These are phyloP conservation scores for Pitangus sulphuratus DNA, from an alignment of 2,797 vertebrate genomes.

Conservation along the genomic window DNA sequence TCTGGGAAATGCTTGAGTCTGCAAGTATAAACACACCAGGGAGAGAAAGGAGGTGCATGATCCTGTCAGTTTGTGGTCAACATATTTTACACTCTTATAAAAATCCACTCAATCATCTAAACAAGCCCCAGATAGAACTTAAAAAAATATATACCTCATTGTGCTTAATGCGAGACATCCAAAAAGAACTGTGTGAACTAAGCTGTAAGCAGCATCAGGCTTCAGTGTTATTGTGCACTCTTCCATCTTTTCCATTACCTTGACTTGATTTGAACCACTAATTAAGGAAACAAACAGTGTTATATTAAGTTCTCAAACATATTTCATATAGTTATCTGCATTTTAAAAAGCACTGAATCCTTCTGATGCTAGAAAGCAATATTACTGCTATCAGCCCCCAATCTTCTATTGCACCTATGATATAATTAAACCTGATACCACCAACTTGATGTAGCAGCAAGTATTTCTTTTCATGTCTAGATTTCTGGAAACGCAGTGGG, in stretches of 20 bases:
- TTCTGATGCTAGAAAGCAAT: not conserved
- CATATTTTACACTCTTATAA: not conserved
- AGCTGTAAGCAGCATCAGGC: conserved; percentile 89
- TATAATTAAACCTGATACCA: not conserved
- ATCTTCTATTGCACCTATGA: not conserved
- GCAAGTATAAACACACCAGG: not conserved
- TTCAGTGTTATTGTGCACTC: conserved; percentile 72
- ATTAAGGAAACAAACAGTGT: not conserved
- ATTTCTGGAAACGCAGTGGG: not conserved
- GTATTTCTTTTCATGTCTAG: not conserved
- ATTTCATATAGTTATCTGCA: not conserved
- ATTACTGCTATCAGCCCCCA: not conserved
- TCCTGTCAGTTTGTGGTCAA: not conserved
- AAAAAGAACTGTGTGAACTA: conserved; percentile 88
- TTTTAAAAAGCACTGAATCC: not conserved
- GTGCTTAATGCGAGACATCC: conserved; percentile 92
- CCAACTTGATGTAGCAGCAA: not conserved
- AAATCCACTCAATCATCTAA: not conserved
- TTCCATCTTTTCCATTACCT: conserved; percentile 21
- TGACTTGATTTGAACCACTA: conserved; percentile 58
- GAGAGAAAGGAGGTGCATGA: not conserved
- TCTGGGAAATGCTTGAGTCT: not conserved
- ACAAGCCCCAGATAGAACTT: not conserved
- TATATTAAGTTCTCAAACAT: not conserved
- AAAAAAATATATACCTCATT: conserved; percentile 88